Base-by-base conservation (phyloP, 2,888 invertebrate genomes). In the Actias luna region DNA sequence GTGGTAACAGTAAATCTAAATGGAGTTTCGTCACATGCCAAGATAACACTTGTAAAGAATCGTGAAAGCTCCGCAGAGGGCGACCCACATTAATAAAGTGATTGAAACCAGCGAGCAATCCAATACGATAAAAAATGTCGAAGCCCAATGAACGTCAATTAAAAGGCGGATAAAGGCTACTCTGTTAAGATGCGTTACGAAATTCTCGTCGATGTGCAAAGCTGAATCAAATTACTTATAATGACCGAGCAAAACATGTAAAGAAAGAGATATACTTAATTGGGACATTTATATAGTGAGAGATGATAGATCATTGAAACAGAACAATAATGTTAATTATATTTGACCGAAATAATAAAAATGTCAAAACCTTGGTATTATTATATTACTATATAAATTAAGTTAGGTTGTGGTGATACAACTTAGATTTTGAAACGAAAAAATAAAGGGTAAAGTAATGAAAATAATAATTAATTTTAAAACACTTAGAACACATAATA, bases 21-120 rank as follows among this genome's bases (percentile, higher is more conserved):
- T 81, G 75, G 75, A 77, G 78, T 86, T 85, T 86, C 87, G 78
- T 85, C 85, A 87, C 82, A 78, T 78, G 74, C 76, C 77, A 69
- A 83, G 85, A 88, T 87, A 86, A 84, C 83, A 83, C 84, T 85
- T 80, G 71, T 80, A 79, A 77, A 77, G 74, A 76, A 80, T 55
- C 55, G 55, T 55, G 55, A 82, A 76, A 78, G 81, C 79, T 75
- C 70, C 73, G 74, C 76, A 74, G 76, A 77, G 75, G 76, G 76
- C 76, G 82, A 83, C 82, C 87, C 76, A 82, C 75, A 84, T 84
- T 55, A 79, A 82, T 78, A 79, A 82, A 83, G 81, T 74, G 70
- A 78, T 76, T 76, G 72, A 74, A 78, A 76, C 71, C 74, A 76
- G 76, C 76, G 68, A 68, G 72, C 68, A 75, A 73, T 78, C 80